Evolutionary conservation across 2,113 vertebrate species (phyloP).

Genomic region (Indicator maculatus): DNA sequence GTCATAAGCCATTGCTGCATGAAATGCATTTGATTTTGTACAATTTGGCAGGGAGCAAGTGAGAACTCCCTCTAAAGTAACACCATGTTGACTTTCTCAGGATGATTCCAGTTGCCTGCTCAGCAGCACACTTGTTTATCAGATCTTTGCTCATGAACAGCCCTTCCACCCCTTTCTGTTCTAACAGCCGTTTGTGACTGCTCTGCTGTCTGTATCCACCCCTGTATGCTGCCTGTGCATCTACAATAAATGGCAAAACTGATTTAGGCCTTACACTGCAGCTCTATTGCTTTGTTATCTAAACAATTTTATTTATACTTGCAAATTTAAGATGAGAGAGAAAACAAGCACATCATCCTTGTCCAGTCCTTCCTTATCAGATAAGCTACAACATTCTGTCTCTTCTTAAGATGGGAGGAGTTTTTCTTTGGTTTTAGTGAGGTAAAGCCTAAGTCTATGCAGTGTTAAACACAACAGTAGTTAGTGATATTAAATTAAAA

Average conservation of each 20-base stretch:
- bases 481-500: background rate
- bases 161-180: background rate
- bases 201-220: background rate
- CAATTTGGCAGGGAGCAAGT: background rate
- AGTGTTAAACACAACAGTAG: background rate
- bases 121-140: background rate
- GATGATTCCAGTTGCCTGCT: background rate
- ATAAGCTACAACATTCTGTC: background rate
- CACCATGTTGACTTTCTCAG: background rate
- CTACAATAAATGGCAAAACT: background rate
- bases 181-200: background rate
- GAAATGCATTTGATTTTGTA: background rate
- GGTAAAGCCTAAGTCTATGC: background rate
- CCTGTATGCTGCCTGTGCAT: background rate
- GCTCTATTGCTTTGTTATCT: background rate
- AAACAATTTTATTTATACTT: background rate
- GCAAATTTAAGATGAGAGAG: background rate
- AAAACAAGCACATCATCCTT: background rate
- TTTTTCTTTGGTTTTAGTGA: background rate
- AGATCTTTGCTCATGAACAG: background rate
- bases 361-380: background rate
- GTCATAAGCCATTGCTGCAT: background rate
- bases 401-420: background rate
- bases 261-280: background rate
- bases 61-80: background rate